Conservation (phyloP, 2,797 vertebrate species). For the Poliocrania exsul region DNA sequence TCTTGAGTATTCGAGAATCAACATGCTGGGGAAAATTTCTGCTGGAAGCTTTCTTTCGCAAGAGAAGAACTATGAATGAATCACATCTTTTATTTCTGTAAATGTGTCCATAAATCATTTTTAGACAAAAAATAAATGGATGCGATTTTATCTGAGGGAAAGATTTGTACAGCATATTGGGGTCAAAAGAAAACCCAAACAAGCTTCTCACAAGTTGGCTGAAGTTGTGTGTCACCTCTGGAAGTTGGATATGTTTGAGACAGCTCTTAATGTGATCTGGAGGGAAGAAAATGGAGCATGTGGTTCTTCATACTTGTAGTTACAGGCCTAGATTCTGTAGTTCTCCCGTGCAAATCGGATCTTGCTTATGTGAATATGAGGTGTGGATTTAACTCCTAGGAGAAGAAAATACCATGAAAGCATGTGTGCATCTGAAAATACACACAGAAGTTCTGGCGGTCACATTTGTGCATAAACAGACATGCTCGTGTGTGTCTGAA, state of each 20-base stretch:
- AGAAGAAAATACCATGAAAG: not conserved
- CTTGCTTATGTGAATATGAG: not conserved
- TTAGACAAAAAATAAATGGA: not conserved
- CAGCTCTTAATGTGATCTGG: not conserved
- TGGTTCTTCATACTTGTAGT: not conserved
- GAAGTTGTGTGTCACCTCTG: not conserved
- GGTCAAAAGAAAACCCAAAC: not conserved
- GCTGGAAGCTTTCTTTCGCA: not conserved
- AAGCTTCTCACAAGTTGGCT: not conserved
- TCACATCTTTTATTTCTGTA: not conserved
- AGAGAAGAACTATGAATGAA: not conserved
- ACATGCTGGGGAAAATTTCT: not conserved
- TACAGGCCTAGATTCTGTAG: not conserved
- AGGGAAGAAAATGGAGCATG: not conserved
- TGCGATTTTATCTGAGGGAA: not conserved
- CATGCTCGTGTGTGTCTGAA: accelerated
- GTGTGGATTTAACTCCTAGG: not conserved
- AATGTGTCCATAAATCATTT: not conserved
- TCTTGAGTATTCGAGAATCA: not conserved
- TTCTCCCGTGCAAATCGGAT: not conserved
- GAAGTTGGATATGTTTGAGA: not conserved
- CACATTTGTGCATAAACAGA: not conserved
- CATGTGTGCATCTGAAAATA: not conserved
- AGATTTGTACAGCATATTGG: not conserved
- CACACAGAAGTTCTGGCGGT: not conserved